A percentile compares a stretch with the other conserved stretches of the same genome.
phyloP scores from a whole-genome alignment of 2,113 vertebrate genomes.

The Callipepla californica region DNA sequence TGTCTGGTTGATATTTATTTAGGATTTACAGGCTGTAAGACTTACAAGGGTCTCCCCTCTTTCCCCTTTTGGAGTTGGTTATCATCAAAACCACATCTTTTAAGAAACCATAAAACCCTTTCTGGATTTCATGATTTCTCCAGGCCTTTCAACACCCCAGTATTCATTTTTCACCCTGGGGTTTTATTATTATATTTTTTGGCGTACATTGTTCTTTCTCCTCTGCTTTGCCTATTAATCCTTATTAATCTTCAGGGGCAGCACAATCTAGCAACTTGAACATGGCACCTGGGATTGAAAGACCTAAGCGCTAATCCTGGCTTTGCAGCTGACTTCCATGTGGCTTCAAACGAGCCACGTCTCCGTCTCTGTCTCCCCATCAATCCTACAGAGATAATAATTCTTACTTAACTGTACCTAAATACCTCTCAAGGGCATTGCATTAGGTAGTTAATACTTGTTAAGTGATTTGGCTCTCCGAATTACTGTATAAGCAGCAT shows the following conservation, averaged over 20 bases:
- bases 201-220: neutral
- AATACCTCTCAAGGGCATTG: constrained; percentile 50
- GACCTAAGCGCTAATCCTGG: constrained; percentile 23
- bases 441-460: constrained; percentile 54
- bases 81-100: constrained; percentile 43
- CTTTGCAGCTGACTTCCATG: constrained; percentile 26
- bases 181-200: constrained; percentile 39
- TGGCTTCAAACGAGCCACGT: constrained; percentile 39
- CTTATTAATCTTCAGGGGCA: constrained; percentile 53
- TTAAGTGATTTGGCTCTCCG: constrained; percentile 58
- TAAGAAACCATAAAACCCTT: constrained; percentile 22
- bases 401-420: constrained; percentile 53
- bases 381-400: constrained; percentile 44
- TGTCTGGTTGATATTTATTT: constrained; percentile 20
- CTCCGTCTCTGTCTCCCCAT: constrained; percentile 13
- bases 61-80: constrained; percentile 19
- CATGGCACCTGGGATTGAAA: constrained; percentile 18
- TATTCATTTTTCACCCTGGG: constrained; percentile 21
- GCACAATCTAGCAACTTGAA: constrained; percentile 2
- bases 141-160: constrained; percentile 41
- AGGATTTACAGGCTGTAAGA: constrained; percentile 36
- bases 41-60: constrained; percentile 1
- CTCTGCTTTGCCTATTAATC: constrained; percentile 49
- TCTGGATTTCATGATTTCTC: constrained; percentile 43
- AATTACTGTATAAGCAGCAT: constrained; percentile 43